Conservation (phyloP, 23 tunicate species). For the Styela clava region DNA sequence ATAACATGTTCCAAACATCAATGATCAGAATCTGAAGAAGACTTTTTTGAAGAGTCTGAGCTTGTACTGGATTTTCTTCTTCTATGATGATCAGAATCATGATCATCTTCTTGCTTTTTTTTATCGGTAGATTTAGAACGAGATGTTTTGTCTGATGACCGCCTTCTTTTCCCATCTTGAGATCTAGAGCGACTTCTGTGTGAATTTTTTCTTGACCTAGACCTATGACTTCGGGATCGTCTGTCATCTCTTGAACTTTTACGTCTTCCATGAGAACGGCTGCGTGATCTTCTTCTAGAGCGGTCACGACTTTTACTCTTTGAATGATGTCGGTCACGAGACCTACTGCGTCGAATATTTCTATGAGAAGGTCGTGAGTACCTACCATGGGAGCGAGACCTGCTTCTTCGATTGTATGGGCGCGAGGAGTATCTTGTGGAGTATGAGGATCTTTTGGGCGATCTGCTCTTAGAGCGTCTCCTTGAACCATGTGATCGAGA, state of each 20-base stretch:
- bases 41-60: background rate
- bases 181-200: background rate
- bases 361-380: constrained; percentile 26
- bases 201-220: constrained; percentile 1
- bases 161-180: background rate
- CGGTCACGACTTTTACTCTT: constrained; percentile 13
- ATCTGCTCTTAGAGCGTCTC: background rate
- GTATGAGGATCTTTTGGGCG: constrained; percentile 20
- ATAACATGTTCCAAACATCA: too few relatives aligned
- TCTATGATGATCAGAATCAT: background rate
- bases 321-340: constrained; percentile 4
- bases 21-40: background rate
- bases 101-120: background rate
- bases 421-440: constrained; percentile 24
- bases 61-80: background rate
- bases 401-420: constrained; percentile 14
- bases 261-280: constrained; percentile 3
- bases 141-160: background rate
- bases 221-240: constrained; percentile 11
- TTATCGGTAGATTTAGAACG: background rate
- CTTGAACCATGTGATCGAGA: constrained; percentile 7
- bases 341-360: background rate
- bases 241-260: background rate
- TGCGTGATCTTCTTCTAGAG: constrained; percentile 4
- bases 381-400: background rate